Percentiles rank a stretch among this genome's conserved stretches.
phyloP scores from a whole-genome alignment of 1,140 invertebrate species.

The Calliphora vicina region DNA sequence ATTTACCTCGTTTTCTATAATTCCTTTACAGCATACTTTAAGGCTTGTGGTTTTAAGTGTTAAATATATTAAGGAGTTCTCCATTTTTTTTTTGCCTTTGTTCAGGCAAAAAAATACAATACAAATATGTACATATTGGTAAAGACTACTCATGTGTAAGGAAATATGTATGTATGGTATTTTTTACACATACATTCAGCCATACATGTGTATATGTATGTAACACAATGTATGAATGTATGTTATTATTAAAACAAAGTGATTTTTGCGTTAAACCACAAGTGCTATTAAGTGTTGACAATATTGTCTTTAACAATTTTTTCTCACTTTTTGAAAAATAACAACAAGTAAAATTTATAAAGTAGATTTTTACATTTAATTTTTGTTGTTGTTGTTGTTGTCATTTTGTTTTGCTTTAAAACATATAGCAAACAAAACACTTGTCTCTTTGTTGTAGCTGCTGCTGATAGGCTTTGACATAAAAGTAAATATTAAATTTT shows the following conservation, averaged over 20 bases:
- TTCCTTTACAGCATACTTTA: neutral
- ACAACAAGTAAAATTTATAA: neutral
- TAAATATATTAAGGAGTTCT: neutral
- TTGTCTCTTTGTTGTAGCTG: neutral
- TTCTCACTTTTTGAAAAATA: neutral
- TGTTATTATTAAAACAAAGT: constrained; percentile 31
- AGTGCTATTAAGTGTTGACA: constrained; percentile 33
- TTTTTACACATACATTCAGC: neutral
- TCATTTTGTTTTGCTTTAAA: neutral
- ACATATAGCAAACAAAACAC: neutral
- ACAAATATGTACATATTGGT: neutral
- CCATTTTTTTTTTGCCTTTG: neutral
- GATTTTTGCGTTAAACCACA: constrained; percentile 34
- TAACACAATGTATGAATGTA: neutral
- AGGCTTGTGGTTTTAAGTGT: constrained; percentile 24
- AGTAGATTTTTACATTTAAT: neutral
- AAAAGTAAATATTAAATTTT: constrained; percentile 10
- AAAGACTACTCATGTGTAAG: neutral
- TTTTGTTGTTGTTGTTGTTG: neutral
- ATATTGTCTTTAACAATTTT: constrained; percentile 12
- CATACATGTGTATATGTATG: neutral
- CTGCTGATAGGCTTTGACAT: neutral
- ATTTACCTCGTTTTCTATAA: neutral
- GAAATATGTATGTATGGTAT: neutral
- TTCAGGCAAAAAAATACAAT: neutral